Conservation (phyloP, 2,113 vertebrate species). For the Amphiprion percula region DNA sequence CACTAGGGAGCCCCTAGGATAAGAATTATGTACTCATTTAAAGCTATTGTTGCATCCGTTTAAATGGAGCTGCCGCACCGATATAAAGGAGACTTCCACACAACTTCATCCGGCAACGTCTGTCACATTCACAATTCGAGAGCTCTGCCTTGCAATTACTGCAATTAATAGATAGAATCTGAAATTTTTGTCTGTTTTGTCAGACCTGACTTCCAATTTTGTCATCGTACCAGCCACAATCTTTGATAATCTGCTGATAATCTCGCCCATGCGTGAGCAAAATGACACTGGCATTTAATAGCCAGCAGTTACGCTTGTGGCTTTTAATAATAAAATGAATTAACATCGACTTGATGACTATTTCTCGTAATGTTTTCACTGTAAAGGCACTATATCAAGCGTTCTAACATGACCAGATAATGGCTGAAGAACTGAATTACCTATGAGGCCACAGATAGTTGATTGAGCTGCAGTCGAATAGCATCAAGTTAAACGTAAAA, state of each 20-base stretch:
- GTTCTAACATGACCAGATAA: not conserved
- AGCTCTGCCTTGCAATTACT: too few relatives aligned
- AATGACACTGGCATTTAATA: not conserved
- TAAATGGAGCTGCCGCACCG: too few relatives aligned
- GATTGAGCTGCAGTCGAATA: not conserved
- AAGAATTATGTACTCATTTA: not conserved
- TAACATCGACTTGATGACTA: not conserved
- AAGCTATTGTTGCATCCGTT: not conserved
- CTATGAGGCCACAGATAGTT: not conserved
- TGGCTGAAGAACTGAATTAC: not conserved
- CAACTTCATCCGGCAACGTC: not conserved
- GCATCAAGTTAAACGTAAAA: conserved; percentile 3
- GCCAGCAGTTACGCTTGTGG: not conserved
- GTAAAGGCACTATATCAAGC: not conserved
- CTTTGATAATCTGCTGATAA: not conserved
- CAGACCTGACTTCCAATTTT: not conserved
- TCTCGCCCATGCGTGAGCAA: not conserved
- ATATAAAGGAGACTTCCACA: not conserved
- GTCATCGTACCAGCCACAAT: not conserved
- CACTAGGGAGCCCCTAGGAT: not conserved
- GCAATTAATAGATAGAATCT: too few relatives aligned
- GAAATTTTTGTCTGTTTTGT: too few relatives aligned
- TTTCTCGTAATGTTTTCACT: not conserved
- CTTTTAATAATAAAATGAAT: conserved; percentile 3
- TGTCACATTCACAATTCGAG: too few relatives aligned